A percentile compares a stretch with the other conserved stretches of the same genome.
phyloP scores from a whole-genome alignment of 1,140 invertebrate genomes.

The Diploscapter pachys region DNA sequence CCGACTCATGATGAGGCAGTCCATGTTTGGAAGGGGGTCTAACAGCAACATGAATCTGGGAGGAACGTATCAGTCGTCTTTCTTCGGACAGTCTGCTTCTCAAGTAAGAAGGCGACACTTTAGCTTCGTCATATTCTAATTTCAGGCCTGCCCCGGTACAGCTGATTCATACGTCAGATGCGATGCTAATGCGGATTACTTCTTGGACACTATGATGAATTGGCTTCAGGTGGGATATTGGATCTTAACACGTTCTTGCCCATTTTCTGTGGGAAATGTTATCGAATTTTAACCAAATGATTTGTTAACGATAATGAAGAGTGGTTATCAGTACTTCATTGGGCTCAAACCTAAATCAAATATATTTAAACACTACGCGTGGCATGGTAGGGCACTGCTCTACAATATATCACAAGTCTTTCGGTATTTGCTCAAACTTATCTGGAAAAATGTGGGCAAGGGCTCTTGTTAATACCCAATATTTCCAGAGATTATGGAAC shows the following conservation, averaged over 20 bases:
- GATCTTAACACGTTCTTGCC: background rate
- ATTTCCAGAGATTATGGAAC: too few relatives aligned
- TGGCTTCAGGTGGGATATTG: constrained; percentile 45
- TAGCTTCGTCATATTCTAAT: background rate
- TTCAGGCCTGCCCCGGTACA: constrained; percentile 45
- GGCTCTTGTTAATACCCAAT: too few relatives aligned
- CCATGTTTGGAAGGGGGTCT: constrained; percentile 53
- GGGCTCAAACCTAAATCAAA: too few relatives aligned
- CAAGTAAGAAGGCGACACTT: background rate
- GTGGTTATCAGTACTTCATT: background rate
- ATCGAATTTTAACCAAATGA: background rate
- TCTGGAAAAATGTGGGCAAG: too few relatives aligned
- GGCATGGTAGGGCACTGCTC: too few relatives aligned
- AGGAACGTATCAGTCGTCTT: constrained; percentile 44
- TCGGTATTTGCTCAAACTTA: too few relatives aligned
- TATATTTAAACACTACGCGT: too few relatives aligned
- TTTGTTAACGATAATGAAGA: background rate
- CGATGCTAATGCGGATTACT: constrained; percentile 51
- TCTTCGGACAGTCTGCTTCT: constrained; percentile 47
- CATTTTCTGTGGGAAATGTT: constrained; percentile 1
- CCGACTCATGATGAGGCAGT: constrained; percentile 56
- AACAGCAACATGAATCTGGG: constrained; percentile 46
- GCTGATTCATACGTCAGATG: constrained; percentile 53
- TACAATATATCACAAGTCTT: too few relatives aligned
- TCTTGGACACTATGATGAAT: constrained; percentile 57